Conservation (phyloP, 2,888 invertebrate genomes). For the Acronicta leporina region DNA sequence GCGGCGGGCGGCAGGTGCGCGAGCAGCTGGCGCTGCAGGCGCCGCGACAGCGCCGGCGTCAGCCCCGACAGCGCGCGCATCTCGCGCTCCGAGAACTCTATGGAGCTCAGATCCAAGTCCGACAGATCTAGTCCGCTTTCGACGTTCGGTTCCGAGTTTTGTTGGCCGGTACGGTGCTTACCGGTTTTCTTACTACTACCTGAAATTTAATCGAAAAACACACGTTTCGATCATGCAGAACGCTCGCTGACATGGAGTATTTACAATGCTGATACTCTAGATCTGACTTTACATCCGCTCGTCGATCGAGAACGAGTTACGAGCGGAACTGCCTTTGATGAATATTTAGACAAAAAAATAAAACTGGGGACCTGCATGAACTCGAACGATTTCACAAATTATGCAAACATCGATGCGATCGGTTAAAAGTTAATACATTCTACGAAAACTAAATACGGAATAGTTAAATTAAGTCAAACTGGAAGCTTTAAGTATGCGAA, state of each 20-base stretch:
- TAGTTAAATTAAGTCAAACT: slow-evolving; percentile 78
- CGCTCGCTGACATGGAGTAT: slow-evolving; percentile 85
- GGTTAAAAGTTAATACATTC: slow-evolving; percentile 83
- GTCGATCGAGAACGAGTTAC: slow-evolving; percentile 33
- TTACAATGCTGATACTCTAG: slow-evolving; percentile 73
- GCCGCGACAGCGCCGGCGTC: slow-evolving; percentile 92
- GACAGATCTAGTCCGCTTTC: slow-evolving; percentile 86
- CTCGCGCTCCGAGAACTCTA: slow-evolving; percentile 92
- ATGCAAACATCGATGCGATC: slow-evolving; percentile 71
- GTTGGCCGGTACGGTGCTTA: slow-evolving; percentile 71
- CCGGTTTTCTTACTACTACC: slow-evolving; percentile 84
- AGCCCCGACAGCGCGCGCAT: slow-evolving; percentile 91
- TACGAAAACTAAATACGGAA: slow-evolving; percentile 72
- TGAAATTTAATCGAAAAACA: slow-evolving; percentile 87
- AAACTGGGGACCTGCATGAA: slow-evolving; percentile 22
- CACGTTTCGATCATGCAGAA: slow-evolving; percentile 88
- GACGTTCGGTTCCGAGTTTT: slow-evolving; percentile 62
- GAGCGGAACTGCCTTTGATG: slow-evolving; percentile 36
- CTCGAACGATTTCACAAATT: slow-evolving; percentile 41
- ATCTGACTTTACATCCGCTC: slow-evolving; percentile 43
- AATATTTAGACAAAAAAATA: slow-evolving; percentile 28
- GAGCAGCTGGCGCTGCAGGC: slow-evolving; percentile 92
- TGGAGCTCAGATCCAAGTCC: slow-evolving; percentile 91
- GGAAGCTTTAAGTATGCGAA: slow-evolving; percentile 82
- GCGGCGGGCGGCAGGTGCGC: slow-evolving; percentile 92